Conservation (phyloP, 2,888 invertebrate genomes). For the Steinernema carpocapsae region DNA sequence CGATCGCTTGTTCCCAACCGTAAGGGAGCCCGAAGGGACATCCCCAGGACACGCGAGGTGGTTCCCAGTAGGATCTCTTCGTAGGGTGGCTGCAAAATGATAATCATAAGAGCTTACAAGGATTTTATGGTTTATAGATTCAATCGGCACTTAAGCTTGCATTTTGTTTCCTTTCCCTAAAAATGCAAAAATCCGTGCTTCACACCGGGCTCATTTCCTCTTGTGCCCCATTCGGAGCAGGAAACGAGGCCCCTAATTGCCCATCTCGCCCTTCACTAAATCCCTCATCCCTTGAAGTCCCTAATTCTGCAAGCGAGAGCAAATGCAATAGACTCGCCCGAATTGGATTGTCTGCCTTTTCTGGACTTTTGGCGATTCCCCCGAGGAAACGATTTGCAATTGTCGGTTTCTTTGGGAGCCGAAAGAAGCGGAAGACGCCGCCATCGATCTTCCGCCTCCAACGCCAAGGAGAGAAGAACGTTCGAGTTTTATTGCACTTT, state of each 20-base stretch:
- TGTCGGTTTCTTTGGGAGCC: background rate
- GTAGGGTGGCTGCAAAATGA: slow-evolving; percentile 55
- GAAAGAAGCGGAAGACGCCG: background rate
- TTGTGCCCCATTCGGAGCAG: too few relatives aligned
- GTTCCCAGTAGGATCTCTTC: slow-evolving; percentile 76
- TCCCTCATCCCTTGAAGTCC: too few relatives aligned
- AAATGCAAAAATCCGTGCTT: too few relatives aligned
- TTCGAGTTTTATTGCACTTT: slow-evolving; percentile 21
- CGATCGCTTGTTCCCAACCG: slow-evolving; percentile 88
- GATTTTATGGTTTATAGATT: background rate
- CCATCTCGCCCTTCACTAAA: too few relatives aligned
- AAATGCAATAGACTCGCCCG: background rate
- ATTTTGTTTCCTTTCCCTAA: background rate
- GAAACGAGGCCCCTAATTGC: too few relatives aligned
- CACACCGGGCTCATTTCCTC: too few relatives aligned
- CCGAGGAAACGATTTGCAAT: slow-evolving; percentile 28
- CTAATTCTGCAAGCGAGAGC: too few relatives aligned
- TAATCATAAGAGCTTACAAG: background rate
- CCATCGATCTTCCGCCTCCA: slow-evolving; percentile 7
- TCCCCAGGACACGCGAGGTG: slow-evolving; percentile 84
- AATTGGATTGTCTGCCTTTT: slow-evolving; percentile 33
- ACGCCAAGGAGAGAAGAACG: background rate
- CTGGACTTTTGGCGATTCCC: slow-evolving; percentile 26
- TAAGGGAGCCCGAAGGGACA: slow-evolving; percentile 78
- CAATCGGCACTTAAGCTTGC: too few relatives aligned